Base-by-base conservation (phyloP, 2,888 invertebrate genomes). In the Stictocephala bisonia region DNA sequence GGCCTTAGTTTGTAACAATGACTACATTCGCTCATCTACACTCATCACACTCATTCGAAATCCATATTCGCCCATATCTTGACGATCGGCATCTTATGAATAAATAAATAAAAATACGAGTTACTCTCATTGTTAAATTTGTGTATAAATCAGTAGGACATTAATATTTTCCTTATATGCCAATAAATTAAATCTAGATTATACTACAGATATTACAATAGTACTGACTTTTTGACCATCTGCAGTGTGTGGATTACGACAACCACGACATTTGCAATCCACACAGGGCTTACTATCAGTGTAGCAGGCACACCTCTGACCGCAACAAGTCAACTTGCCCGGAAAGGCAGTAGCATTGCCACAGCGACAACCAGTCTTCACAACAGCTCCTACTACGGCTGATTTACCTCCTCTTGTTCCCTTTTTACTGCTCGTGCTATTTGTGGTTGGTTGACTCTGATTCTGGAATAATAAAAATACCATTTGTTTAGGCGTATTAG, bases 271-370 rank as follows among this genome's bases (percentile, higher is more conserved):
- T 83, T 93, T 92, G 85, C 97, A 97, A 80, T 93, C 94, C 4
- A 92, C 87, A 29, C 97, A 97, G 0, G 94, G 92, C 83, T 94
- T 93, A 78, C 93, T 93, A 78, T 93, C 93, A 3, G 95, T 94
- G 84, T 97, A 97, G 84, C 97, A 97, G 0, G 96, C 95, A 85
- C 97, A 97, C 76, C 97, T 86, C 83, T 96, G 96, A 0, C 96
- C 96, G 81, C 96, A 95, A 82, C 97, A 97, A 0, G 96, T 96
- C 50, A 96, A 84, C 83, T 94, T 95, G 3, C 95, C 95, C 0
- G 96, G 95, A 18, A 92, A 92, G 0, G 93, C 90, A 0, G 96
- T 94, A 0, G 95, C 94, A 84, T 94, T 94, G 2, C 96, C 96
- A 86, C 97, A 97, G 74, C 96, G 88, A 82, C 96, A 97, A 13